A percentile compares a stretch with the other conserved stretches of the same genome.
These are phyloP conservation scores for Diploptera punctata DNA, from an alignment of 2,888 invertebrate species.

Conservation along the genomic window DNA sequence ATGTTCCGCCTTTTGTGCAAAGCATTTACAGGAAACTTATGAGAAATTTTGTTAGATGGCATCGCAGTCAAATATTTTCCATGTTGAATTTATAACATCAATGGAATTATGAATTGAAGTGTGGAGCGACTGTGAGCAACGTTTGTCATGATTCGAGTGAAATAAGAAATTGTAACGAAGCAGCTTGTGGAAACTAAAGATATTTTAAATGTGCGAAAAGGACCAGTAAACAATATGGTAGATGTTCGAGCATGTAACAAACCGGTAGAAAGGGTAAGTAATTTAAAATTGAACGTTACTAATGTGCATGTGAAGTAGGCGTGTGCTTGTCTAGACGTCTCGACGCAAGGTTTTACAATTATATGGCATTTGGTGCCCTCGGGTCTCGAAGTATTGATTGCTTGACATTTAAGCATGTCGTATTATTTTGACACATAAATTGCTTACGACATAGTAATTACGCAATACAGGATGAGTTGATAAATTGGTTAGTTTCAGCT, in stretches of 20 bases:
- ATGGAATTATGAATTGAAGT: neutral
- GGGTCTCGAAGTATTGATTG: neutral
- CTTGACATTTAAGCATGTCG: too few relatives aligned
- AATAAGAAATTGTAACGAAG: neutral
- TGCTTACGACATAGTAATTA: neutral
- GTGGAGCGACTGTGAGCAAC: neutral
- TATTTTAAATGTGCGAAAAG: neutral
- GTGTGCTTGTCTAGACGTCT: neutral
- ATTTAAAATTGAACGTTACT: neutral
- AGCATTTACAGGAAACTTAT: too few relatives aligned
- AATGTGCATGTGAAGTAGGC: neutral
- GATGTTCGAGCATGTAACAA: constrained; percentile 74
- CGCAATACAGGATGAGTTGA: neutral
- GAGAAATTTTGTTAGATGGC: too few relatives aligned
- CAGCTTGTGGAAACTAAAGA: neutral
- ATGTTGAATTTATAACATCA: neutral
- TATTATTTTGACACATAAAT: neutral
- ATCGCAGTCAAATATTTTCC: too few relatives aligned
- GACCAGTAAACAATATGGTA: constrained; percentile 39
- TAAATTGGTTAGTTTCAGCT: too few relatives aligned
- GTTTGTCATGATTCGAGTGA: neutral
- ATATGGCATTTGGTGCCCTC: neutral
- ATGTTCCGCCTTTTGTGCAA: too few relatives aligned
- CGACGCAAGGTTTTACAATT: neutral
- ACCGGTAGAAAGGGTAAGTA: constrained; percentile 68